Evolutionary conservation across 2,888 invertebrate species (phyloP).

Genomic region (Apocheima hispidaria): DNA sequence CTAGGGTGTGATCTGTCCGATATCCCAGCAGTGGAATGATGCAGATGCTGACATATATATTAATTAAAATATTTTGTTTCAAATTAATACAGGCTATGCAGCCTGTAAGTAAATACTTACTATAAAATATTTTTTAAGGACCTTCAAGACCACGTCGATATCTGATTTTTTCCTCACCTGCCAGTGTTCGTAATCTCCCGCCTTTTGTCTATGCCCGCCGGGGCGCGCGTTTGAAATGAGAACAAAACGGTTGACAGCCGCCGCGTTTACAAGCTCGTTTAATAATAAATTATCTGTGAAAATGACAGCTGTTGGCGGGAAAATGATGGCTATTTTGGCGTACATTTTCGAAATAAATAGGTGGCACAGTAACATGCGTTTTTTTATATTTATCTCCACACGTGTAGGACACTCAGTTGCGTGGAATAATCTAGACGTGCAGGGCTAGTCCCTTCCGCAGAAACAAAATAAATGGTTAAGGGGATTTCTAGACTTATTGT

Average conservation of each 20-base stretch:
- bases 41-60: no score
- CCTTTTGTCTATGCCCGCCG: slow-evolving; percentile 61
- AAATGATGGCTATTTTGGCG: slow-evolving; percentile 39
- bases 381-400: no score
- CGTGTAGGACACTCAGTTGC: no score
- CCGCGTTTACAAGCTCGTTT: slow-evolving; percentile 65
- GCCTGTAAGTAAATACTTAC: no score
- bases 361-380: not conserved
- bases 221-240: slow-evolving; percentile 68
- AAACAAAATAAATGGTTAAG: no score
- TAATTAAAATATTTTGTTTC: no score
- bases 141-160: slow-evolving; percentile 27
- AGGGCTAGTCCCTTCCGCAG: no score
- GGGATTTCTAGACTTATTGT: no score
- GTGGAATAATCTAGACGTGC: no score
- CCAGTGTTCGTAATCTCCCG: slow-evolving; percentile 65
- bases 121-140: not conserved
- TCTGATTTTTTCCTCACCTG: slow-evolving; percentile 51
- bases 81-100: not conserved
- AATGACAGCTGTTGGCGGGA: slow-evolving; percentile 44
- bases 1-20: no score
- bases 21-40: no score
- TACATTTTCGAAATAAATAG: slow-evolving; percentile 7
- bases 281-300: slow-evolving; percentile 54
- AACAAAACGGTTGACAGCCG: slow-evolving; percentile 65